Evolutionary conservation across 2,797 vertebrate species (phyloP), one percentile per base, ranked within the genome.

Genomic region (Enteromius trimaculatus): DNA sequence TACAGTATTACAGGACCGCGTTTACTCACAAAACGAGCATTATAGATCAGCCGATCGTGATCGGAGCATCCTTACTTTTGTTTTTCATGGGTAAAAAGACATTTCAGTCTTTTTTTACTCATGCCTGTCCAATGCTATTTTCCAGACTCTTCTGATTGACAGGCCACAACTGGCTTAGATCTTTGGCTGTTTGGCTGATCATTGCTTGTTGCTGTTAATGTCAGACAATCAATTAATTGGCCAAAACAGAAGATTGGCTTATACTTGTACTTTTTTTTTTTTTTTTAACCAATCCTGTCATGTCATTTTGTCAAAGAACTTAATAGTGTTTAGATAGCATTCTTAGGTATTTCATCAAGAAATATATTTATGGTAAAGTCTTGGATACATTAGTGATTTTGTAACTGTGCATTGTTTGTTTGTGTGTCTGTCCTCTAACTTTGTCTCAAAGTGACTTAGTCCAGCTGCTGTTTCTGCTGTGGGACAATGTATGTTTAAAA

Each of bases 401-500:
- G 60, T 17, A 21, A 75, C 74, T 87, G 10, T 47, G 47, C 31
- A 26, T 77, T n/a, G 53, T 71, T 77, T 80, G 68, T 74, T 81
- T 53, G 26, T 79, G 84, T 68, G 55, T 68, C 16, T 44, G 60
- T 44, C 11, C 75, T 87, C 83, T 85, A 66, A 84, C 55, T 80
- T 69, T 84, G 70, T 51, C 19, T 42, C 23, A 53, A 6, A 64
- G 79, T 60, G 69, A 81, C 34, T 26, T 65, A n/a, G 29, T 64
- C 62, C 84, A 84, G 79, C 80, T 84, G 65, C 23, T 31, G 69
- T 23, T 80, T 53, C 49, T 77, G 62, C 53, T 51, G 49, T 58
- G 51, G 31, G 60, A 55, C 31, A 49, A 34, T 70, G 89, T 87
- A 90, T 64, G 80, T 90, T 88, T 77, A 85, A 92, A 92, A 90